Base-by-base conservation (phyloP, 2,113 vertebrate species). In the Zootoca vivipara region DNA sequence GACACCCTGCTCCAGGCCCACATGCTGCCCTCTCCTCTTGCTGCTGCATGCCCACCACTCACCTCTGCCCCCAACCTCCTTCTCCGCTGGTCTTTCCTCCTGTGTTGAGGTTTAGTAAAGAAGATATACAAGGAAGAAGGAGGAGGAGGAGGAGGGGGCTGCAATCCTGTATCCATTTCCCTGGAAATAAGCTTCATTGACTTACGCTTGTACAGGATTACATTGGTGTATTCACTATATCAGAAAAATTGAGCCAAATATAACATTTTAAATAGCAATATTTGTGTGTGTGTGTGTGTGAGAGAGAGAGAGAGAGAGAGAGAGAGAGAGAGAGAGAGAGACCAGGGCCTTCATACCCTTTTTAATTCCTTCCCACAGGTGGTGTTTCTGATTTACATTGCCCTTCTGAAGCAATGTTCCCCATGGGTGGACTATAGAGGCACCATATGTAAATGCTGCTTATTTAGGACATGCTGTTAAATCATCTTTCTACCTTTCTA, bases 31-130 rank as follows among this genome's bases (percentile, higher is more conserved):
- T 0, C 46, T 10, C 10, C 10, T 10, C 9, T 9, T 52, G 46
- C 46, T 52, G 10, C 10, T 52, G 2, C 46, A 52, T 52, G 46
- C 46, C 46, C 46, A 52, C 10, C 46, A 2, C 46, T 52, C 10
- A 52, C 46, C 46, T 52, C 46, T 52, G 46, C 46, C 46, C 46
- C 46, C 46, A 52, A 52, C 10, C 46, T 52, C 46, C 46, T 52
- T 9, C 46, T 52, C 46, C 2, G 10, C 46, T 93, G 90, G 64
- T 58, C 78, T 94, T 95, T 85, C 87, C 87, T 86, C 88, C 69
- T 8, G 5, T 86, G 13, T 70, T 72, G 92, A 88, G 78, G 83
- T 83, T 93, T 92, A 96, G 90, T 94, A 96, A 96, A 97, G 73
- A 97, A 93, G 97, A 96, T 95, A 95, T 28, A n/a, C n/a, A 52